Evolutionary conservation across 2,888 invertebrate species (phyloP).

Genomic region (Mystacides longicornis): DNA sequence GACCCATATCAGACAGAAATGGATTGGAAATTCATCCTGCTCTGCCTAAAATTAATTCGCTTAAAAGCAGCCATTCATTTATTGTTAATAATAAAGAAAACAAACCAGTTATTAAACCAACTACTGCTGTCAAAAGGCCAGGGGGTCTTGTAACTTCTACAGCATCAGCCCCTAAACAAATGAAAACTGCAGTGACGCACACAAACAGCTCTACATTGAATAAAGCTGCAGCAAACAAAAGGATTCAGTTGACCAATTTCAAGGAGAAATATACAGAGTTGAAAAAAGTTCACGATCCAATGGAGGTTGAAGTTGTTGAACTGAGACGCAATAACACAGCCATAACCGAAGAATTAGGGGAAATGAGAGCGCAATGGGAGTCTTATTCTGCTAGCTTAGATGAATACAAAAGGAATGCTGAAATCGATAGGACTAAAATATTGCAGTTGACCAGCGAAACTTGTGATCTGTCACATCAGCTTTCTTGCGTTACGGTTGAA

Average conservation of each 20-base stretch:
- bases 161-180: constrained; percentile 12
- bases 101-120: constrained; percentile 7
- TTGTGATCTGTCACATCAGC: constrained; percentile 9
- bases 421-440: constrained; percentile 14
- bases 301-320: constrained; percentile 34
- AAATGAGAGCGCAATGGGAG: constrained; percentile 31
- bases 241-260: constrained; percentile 42
- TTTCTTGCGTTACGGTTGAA: constrained; percentile 8
- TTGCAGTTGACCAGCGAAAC: constrained; percentile 13
- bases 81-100: constrained; percentile 21
- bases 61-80: constrained; percentile 5
- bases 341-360: constrained; percentile 31
- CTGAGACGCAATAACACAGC: constrained; percentile 28
- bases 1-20: constrained; percentile 20
- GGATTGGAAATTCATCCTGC: constrained; percentile 15
- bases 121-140: constrained; percentile 9
- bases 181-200: neutral
- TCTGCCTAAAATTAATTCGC: constrained; percentile 9
- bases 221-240: constrained; percentile 29
- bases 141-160: constrained; percentile 3
- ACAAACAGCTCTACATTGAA: neutral
- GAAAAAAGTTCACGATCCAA: constrained; percentile 37
- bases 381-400: constrained; percentile 29
- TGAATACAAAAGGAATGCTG: constrained; percentile 14
- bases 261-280: constrained; percentile 44